A percentile compares a stretch with the other conserved stretches of the same genome.
phyloP scores from a whole-genome alignment of 2,797 vertebrate genomes.

The Hydrophis major region DNA sequence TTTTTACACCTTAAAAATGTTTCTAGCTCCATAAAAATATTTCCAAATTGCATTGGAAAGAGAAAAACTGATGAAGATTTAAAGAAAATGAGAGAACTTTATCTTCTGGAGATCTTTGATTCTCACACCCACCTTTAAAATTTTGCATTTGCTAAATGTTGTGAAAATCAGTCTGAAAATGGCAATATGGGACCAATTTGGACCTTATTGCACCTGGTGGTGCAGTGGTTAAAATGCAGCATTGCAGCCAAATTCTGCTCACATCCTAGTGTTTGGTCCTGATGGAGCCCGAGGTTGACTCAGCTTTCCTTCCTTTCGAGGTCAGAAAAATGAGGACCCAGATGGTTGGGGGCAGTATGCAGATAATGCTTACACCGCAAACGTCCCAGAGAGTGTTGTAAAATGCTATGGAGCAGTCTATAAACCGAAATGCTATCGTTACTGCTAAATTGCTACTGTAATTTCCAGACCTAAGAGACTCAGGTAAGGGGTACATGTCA shows the following conservation, averaged over 20 bases:
- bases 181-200: background rate
- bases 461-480: background rate
- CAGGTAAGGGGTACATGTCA: background rate
- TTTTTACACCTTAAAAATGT: background rate
- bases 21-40: background rate
- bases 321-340: background rate
- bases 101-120: background rate
- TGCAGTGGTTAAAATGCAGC: background rate
- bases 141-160: background rate
- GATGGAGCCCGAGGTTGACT: background rate
- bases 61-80: background rate
- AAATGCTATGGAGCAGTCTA: background rate
- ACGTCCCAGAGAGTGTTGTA: background rate
- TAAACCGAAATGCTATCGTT: background rate
- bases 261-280: background rate
- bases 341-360: background rate
- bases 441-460: background rate
- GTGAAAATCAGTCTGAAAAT: background rate
- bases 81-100: background rate
- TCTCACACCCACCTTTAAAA: background rate
- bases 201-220: background rate
- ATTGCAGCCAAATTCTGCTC: background rate
- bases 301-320: background rate
- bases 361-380: background rate
- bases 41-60: background rate